phyloP scores from a whole-genome alignment of 2,888 invertebrate genomes.

The Acronicta alni region DNA sequence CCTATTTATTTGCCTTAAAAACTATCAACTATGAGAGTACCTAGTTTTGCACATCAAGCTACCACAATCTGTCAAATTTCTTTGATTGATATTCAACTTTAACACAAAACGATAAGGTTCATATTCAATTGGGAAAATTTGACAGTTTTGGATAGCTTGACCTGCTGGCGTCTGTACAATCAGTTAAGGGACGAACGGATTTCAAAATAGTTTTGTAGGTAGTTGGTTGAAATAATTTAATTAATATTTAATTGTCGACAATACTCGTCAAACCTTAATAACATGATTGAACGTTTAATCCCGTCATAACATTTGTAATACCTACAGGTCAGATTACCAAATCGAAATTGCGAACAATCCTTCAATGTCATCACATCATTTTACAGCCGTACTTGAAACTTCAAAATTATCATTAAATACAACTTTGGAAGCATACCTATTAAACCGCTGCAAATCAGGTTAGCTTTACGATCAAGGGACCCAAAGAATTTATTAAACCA shows the following conservation, averaged over 20 bases:
- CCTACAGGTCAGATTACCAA: constrained; percentile 44
- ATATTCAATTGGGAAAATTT: no score
- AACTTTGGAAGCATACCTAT: constrained; percentile 51
- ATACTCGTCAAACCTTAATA: constrained; percentile 21
- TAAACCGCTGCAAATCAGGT: constrained; percentile 60
- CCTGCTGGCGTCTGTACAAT: no score
- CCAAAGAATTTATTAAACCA: constrained; percentile 71
- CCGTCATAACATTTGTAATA: constrained; percentile 29
- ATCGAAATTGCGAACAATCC: constrained; percentile 41
- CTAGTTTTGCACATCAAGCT: no score
- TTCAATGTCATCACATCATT: constrained; percentile 47
- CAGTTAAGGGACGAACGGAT: no score
- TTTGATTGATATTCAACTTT: no score
- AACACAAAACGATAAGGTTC: no score
- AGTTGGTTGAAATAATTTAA: constrained; percentile 22
- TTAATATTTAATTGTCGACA: constrained; percentile 23
- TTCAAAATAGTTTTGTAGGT: neutral
- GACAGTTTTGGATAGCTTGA: no score
- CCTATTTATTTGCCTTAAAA: no score
- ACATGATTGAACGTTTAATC: constrained; percentile 30
- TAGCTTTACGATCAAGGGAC: constrained; percentile 62
- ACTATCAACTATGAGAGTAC: no score
- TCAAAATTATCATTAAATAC: constrained; percentile 54
- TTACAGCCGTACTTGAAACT: constrained; percentile 53
- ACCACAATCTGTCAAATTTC: no score